Conservation (phyloP, 1,140 invertebrate genomes). For the Cydia pomonella region DNA sequence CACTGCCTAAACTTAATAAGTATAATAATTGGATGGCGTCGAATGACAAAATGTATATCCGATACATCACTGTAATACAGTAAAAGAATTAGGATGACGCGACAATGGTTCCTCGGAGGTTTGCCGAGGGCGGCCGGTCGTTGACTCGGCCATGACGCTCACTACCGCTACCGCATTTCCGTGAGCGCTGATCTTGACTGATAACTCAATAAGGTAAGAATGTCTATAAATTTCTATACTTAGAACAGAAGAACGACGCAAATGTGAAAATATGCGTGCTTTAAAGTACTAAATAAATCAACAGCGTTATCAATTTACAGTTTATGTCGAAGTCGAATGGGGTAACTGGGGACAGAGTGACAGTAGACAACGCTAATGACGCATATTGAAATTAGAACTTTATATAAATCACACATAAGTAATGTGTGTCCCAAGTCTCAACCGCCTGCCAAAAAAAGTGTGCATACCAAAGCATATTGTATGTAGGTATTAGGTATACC, state of each 20-base stretch:
- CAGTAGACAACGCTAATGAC: too few species aligned
- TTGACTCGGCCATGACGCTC: conserved; percentile 38
- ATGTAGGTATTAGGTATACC: too few species aligned
- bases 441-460: too few species aligned
- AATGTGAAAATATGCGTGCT: not conserved
- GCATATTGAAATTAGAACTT: too few species aligned
- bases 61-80: not conserved
- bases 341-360: too few species aligned
- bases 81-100: conserved; percentile 23
- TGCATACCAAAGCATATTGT: too few species aligned
- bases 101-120: conserved; percentile 28
- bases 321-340: not conserved
- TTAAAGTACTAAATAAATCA: not conserved
- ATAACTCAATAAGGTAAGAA: conserved; percentile 10
- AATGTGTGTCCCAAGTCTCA: too few species aligned
- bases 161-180: conserved; percentile 39
- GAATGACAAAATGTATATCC: not conserved
- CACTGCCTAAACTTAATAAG: too few species aligned
- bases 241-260: not conserved
- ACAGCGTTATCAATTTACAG: not conserved
- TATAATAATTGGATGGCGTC: not conserved
- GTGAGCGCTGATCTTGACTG: conserved; percentile 17
- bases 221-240: not conserved
- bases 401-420: too few species aligned
- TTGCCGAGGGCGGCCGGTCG: conserved; percentile 44